These are phyloP conservation scores for Microcebus tavaratra DNA, from an alignment of 2,113 vertebrate genomes.

Conservation along the genomic window DNA sequence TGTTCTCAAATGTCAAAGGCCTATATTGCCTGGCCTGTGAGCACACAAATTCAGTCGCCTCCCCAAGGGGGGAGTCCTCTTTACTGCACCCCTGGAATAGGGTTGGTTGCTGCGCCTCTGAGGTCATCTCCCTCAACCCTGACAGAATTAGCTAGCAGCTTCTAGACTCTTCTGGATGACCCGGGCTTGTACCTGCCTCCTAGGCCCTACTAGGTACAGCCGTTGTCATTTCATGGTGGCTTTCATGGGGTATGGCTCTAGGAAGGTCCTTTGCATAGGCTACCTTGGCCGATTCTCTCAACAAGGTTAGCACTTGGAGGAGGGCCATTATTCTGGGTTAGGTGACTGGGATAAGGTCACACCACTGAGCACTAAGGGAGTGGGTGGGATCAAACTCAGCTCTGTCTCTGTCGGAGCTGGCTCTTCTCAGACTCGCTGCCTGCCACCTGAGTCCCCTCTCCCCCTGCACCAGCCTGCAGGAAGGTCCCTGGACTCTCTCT, in stretches of 20 bases:
- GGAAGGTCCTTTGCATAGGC: not conserved
- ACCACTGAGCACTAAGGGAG: too few relatives aligned
- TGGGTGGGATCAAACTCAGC: not conserved
- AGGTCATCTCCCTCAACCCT: not conserved
- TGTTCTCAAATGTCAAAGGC: not conserved
- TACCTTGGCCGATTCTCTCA: not conserved
- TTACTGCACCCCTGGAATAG: not conserved
- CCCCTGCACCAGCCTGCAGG: not conserved
- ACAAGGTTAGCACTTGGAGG: not conserved
- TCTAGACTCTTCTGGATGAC: not conserved
- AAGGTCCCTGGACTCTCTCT: not conserved
- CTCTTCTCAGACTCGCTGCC: not conserved
- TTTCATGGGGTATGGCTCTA: not conserved
- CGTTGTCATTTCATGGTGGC: accelerated
- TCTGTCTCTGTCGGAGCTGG: not conserved
- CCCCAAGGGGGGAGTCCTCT: not conserved
- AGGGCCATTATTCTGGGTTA: not conserved
- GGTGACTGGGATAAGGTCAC: not conserved
- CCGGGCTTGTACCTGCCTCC: not conserved
- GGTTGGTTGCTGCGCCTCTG: not conserved
- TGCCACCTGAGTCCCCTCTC: too few relatives aligned
- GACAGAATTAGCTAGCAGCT: not conserved
- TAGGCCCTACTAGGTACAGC: too few relatives aligned
- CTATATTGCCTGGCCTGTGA: not conserved
- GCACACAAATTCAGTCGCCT: not conserved